A percentile compares a stretch with the other conserved stretches of the same genome.
Conservation (phyloP, 2,888 invertebrate species). For the Xestia c-nigrum region DNA sequence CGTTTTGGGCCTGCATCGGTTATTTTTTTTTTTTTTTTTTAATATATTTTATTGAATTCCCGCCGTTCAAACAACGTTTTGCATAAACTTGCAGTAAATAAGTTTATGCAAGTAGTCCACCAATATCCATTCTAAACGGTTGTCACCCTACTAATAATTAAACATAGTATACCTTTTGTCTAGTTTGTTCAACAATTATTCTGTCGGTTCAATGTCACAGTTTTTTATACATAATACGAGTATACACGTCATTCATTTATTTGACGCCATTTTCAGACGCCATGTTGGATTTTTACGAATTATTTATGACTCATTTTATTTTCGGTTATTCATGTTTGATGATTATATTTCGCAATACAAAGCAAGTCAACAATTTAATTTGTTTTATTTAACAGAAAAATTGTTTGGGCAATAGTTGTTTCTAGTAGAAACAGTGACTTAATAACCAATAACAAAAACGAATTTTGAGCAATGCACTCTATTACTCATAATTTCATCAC, state of each 20-base stretch:
- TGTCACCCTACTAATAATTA: constrained; percentile 74
- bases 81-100: no score
- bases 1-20: no score
- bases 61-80: no score
- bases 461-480: not conserved
- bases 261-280: constrained; percentile 72
- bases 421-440: no score
- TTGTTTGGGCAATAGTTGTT: not conserved
- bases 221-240: constrained; percentile 54
- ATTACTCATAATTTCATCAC: no score
- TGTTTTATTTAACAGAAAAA: not conserved
- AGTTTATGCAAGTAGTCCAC: not conserved
- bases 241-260: constrained; percentile 70
- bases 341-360: not conserved
- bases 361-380: not conserved
- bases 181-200: constrained; percentile 77
- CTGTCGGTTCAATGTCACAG: constrained; percentile 79
- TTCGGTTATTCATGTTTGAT: constrained; percentile 18
- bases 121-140: not conserved
- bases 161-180: constrained; percentile 84
- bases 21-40: no score
- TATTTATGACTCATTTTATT: constrained; percentile 45
- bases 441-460: not conserved
- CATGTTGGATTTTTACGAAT: constrained; percentile 70
- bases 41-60: no score